Base-by-base conservation (phyloP, 35 echinoderm and acorn worm species). In the Ophioderma brevispina region DNA sequence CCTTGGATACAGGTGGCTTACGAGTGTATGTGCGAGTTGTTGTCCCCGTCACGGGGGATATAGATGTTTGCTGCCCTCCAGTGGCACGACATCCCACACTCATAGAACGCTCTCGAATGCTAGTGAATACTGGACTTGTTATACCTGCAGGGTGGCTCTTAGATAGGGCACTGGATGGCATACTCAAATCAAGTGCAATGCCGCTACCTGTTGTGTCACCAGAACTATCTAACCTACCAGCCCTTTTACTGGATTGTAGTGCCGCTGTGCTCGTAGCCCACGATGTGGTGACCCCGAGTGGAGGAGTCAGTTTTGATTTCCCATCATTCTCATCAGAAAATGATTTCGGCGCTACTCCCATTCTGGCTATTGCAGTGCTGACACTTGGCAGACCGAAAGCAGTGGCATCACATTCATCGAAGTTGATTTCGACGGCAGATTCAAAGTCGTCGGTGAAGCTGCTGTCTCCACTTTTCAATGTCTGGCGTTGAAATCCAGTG, bases 341-440 rank as follows among this genome's bases (percentile, higher is more conserved):
- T 59, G 52, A 33, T 52, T 39, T 87, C 25, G 90, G 85, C n/a
- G 38, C 64, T 46, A 86, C 82, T 15, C 90, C 90, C 90, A 91
- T 91, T 36, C 90, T 80, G 21, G 87, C 91, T 38, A 96, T 96
- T 31, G 94, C 94, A 36, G 82, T 85, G 64, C 56, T 92, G 32
- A 96, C 91, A 42, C 82, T 93, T 34, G 80, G 81, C 28, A 95
- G 81, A 0, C 90, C 90, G 78, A 90, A 87, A 31, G 85, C 85
- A 38, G 85, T 41, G 18, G 85, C 75, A 77, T 87, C 85, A 42
- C 83, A 85, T 35, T 55, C 85, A 15, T 87, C 85, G 30, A 87
- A 42, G 30, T 39, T 39, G 70, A 78, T 42, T 31, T 87, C 85
- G 40, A 28, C 75, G 13, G 64, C 42, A 37, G 64, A 46, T 41